Percentiles rank a stretch among this genome's conserved stretches.
phyloP scores from a whole-genome alignment of 2,888 invertebrate genomes.

The Polymixis lichenea region DNA sequence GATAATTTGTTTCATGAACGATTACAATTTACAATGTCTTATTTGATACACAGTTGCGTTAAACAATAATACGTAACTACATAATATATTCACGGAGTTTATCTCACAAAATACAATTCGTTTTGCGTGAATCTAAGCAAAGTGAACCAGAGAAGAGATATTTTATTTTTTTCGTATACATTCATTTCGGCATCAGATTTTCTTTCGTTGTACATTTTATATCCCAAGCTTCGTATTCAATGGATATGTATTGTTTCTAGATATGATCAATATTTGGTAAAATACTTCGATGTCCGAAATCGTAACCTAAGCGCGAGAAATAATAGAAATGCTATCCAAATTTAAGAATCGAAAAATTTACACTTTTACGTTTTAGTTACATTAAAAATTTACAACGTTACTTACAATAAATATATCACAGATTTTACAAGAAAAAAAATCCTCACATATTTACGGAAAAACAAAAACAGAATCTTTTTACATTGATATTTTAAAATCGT shows the following conservation, averaged over 20 bases:
- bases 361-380: conserved; percentile 72
- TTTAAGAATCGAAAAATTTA: conserved; percentile 76
- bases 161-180: conserved; percentile 85
- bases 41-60: conserved; percentile 83
- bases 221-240: conserved; percentile 76
- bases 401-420: conserved; percentile 91
- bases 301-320: conserved; percentile 67
- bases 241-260: conserved; percentile 88
- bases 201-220: conserved; percentile 81
- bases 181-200: conserved; percentile 77
- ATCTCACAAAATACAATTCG: conserved; percentile 78
- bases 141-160: conserved; percentile 74
- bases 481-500: conserved; percentile 61
- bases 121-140: conserved; percentile 79
- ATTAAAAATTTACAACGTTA: conserved; percentile 83
- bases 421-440: conserved; percentile 88
- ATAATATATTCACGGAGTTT: conserved; percentile 78
- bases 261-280: conserved; percentile 83
- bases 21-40: conserved; percentile 88
- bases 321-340: conserved; percentile 68
- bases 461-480: conserved; percentile 68
- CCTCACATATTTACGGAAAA: conserved; percentile 72
- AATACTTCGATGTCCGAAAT: conserved; percentile 70
- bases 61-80: conserved; percentile 82
- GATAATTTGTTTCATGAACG: conserved; percentile 85